These are phyloP conservation scores for Pao palembangensis DNA, from an alignment of 2,113 vertebrate species.

Conservation along the genomic window DNA sequence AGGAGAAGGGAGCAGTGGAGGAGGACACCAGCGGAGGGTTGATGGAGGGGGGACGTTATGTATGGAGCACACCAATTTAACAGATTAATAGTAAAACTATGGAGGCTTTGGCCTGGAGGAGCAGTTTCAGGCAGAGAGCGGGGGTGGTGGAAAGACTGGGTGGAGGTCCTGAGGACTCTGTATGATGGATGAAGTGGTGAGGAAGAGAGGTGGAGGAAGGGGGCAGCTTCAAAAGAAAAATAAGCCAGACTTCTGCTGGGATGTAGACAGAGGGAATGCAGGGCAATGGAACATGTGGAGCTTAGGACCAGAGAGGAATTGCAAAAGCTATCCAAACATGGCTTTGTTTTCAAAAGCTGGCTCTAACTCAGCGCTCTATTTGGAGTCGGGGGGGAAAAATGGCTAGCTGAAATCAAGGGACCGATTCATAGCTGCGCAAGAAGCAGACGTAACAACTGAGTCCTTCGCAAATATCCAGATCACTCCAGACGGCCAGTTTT, in stretches of 20 bases:
- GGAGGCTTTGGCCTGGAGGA: conserved; percentile 33
- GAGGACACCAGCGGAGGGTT: conserved; percentile 36
- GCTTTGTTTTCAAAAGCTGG: neutral
- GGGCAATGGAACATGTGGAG: conserved; percentile 45
- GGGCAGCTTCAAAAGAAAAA: conserved; percentile 61
- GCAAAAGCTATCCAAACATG: conserved; percentile 9
- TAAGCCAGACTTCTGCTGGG: conserved; percentile 55
- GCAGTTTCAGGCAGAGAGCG: conserved; percentile 17
- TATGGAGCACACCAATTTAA: conserved; percentile 53
- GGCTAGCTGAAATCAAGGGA: no score
- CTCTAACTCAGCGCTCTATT: neutral
- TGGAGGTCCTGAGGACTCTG: conserved; percentile 35
- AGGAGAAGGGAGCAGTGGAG: conserved; percentile 34
- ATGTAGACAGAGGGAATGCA: conserved; percentile 40
- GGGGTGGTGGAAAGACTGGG: conserved; percentile 26
- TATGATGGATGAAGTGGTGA: conserved; percentile 66
- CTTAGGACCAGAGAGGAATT: no score
- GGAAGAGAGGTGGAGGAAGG: conserved; percentile 19
- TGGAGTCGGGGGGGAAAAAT: no score
- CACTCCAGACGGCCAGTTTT: no score
- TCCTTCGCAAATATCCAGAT: no score
- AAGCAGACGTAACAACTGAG: no score
- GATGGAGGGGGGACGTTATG: conserved; percentile 46
- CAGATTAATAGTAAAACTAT: conserved; percentile 51
- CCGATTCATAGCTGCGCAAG: no score